These are phyloP conservation scores for Latheticus oryzae DNA, from an alignment of 2,888 invertebrate genomes.

Conservation along the genomic window DNA sequence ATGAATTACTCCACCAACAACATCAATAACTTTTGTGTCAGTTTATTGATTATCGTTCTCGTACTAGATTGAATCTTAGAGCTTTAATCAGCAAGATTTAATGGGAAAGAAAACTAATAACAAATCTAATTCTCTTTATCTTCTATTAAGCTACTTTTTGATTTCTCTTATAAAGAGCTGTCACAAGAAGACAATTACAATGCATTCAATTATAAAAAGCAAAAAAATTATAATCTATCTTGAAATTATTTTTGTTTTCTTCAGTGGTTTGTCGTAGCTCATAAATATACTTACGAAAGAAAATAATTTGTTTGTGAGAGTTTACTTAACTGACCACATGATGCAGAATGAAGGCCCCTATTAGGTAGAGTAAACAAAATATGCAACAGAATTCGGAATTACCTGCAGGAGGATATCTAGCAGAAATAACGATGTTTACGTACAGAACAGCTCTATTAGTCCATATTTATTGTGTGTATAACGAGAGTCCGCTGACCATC, in stretches of 20 bases:
- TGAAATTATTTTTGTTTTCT: too few relatives aligned
- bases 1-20: conserved; percentile 62
- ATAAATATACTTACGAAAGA: too few relatives aligned
- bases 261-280: too few relatives aligned
- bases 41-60: conserved; percentile 51
- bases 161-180: too few relatives aligned
- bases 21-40: conserved; percentile 58
- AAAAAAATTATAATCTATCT: too few relatives aligned
- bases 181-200: not conserved
- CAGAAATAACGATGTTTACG: conserved; percentile 65
- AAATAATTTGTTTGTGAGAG: not conserved
- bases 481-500: conserved; percentile 58
- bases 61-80: conserved; percentile 42
- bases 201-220: conserved; percentile 1
- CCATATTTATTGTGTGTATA: conserved; percentile 64
- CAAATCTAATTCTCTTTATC: conserved; percentile 44
- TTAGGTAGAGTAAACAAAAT: conserved; percentile 55
- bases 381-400: conserved; percentile 51
- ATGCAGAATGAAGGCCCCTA: conserved; percentile 38
- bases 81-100: conserved; percentile 45
- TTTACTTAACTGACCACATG: conserved; percentile 26
- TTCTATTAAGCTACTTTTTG: conserved; percentile 16
- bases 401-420: conserved; percentile 55
- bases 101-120: conserved; percentile 43
- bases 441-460: conserved; percentile 63